Evolutionary conservation across 1,140 invertebrate species (phyloP).

Genomic region (Mycetomoellerius zeteki): DNA sequence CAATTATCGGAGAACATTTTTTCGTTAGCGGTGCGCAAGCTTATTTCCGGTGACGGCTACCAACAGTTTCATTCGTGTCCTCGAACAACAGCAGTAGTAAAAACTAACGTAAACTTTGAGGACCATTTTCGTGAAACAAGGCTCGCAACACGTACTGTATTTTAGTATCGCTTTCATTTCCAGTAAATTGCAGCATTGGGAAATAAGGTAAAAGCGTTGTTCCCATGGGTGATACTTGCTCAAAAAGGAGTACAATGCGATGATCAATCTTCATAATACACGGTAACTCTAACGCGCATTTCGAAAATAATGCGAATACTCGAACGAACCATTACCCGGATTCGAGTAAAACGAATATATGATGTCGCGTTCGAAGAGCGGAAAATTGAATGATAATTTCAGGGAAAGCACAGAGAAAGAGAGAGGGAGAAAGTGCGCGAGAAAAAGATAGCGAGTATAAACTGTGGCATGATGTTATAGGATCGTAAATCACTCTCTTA

Average conservation of each 20-base stretch:
- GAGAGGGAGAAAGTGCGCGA: neutral
- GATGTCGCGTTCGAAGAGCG: neutral
- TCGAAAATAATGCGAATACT: conserved; percentile 46
- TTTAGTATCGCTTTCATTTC: conserved; percentile 53
- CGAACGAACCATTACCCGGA: conserved; percentile 31
- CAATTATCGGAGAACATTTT: conserved; percentile 20
- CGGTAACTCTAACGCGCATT: conserved; percentile 13
- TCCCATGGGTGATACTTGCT: conserved; percentile 52
- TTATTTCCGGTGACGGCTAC: conserved; percentile 16
- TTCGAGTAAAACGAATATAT: conserved; percentile 33
- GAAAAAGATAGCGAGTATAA: conserved; percentile 49
- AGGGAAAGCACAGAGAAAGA: neutral
- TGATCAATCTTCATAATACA: conserved; percentile 57
- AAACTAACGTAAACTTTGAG: conserved; percentile 54
- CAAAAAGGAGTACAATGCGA: conserved; percentile 49
- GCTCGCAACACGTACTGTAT: conserved; percentile 39
- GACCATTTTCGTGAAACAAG: conserved; percentile 9
- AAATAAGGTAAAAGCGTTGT: conserved; percentile 61
- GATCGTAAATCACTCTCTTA: conserved; percentile 85
- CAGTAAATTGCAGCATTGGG: conserved; percentile 62
- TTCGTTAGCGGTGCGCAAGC: neutral
- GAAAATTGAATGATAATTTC: conserved; percentile 70
- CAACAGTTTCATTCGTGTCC: conserved; percentile 32
- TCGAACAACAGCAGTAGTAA: conserved; percentile 2
- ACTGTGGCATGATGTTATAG: conserved; percentile 56